A percentile compares a stretch with the other conserved stretches of the same genome.
These are phyloP conservation scores for Vespertilio murinus DNA, from an alignment of 2,797 vertebrate genomes.

Conservation along the genomic window DNA sequence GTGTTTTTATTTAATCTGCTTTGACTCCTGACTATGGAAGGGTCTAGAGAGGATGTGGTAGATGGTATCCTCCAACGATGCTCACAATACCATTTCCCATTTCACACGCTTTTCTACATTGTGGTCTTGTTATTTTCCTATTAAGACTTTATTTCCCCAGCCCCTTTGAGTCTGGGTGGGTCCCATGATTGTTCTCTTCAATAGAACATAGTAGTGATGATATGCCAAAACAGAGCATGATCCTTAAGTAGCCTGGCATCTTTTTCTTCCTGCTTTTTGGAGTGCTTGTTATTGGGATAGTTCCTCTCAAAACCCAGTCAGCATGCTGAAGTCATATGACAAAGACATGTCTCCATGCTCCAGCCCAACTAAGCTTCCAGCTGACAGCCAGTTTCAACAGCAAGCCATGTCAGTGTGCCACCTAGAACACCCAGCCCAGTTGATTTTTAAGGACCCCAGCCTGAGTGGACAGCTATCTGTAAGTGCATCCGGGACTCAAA, in stretches of 20 bases:
- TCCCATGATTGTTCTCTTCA: neutral
- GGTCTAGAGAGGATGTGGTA: neutral
- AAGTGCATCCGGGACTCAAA: neutral
- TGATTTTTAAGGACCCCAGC: neutral
- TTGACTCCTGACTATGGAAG: neutral
- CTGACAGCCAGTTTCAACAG: neutral
- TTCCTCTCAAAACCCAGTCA: neutral
- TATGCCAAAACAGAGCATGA: neutral
- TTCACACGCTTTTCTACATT: neutral
- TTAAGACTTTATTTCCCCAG: neutral
- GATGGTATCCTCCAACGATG: neutral
- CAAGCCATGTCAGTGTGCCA: fast-evolving
- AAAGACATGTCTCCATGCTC: neutral
- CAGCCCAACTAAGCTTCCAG: neutral
- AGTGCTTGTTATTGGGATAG: neutral
- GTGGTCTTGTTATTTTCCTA: neutral
- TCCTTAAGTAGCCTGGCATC: neutral
- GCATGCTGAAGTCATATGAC: neutral
- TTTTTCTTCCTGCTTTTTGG: neutral
- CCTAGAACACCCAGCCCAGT: neutral
- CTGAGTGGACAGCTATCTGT: neutral
- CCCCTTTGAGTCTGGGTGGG: neutral
- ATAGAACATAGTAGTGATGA: neutral
- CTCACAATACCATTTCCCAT: neutral
- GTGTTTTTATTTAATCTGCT: neutral